Evolutionary conservation across 2,797 vertebrate species (phyloP).

Genomic region (Anguilla pacifica): DNA sequence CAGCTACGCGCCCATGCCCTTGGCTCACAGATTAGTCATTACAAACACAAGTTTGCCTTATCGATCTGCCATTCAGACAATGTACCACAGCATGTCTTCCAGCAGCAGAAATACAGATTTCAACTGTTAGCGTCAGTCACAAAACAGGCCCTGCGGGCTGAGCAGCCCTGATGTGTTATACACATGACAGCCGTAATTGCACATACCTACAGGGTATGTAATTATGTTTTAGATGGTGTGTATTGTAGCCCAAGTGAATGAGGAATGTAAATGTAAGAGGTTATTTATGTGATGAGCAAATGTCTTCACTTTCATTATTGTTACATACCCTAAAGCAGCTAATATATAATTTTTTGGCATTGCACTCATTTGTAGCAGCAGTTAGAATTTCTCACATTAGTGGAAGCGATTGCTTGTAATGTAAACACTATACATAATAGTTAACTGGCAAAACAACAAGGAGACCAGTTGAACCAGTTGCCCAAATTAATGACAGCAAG

Average conservation of each 20-base stretch:
- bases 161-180: background rate
- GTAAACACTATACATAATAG: background rate
- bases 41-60: background rate
- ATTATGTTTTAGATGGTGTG: background rate
- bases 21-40: constrained; percentile 6
- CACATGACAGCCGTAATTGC: background rate
- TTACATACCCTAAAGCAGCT: background rate
- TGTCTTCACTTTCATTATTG: background rate
- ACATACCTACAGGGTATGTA: background rate
- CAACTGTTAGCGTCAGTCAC: background rate
- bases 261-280: background rate
- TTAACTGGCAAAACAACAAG: background rate
- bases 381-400: background rate
- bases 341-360: background rate
- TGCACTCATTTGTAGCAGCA: background rate
- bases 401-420: background rate
- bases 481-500: background rate
- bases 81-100: background rate
- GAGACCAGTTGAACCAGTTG: constrained; percentile 1
- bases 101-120: background rate
- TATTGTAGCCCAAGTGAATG: background rate
- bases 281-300: background rate
- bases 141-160: background rate
- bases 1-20: background rate
- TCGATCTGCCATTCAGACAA: background rate